Base-by-base conservation (phyloP, 2,113 vertebrate genomes). In the Catharus bicknelli region DNA sequence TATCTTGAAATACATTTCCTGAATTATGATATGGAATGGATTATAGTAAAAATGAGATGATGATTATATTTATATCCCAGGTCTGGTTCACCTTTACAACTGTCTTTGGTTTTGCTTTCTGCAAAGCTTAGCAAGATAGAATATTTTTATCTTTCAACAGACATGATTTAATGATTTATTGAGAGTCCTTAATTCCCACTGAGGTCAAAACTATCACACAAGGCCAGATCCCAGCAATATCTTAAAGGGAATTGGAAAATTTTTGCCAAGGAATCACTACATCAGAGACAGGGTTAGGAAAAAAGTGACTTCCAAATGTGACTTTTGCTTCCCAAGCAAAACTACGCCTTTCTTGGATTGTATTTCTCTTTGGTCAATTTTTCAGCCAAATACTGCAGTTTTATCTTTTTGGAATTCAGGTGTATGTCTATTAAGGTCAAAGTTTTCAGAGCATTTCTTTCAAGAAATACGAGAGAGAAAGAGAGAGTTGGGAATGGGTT, bases 1-100 rank as follows among this genome's bases (percentile, higher is more conserved):
- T 94, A 92, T 51, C 69, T 89, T 78, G 43, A 94, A 84, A 95
- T 42, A 61, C 5, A 23, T 84, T 90, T 81, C 85, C 77, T 92
- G 77, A 89, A 90, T 86, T 72, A 51, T 43, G 80, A 78, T 81
- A 89, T 92, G 73, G 36, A 81, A 20, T 19, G 38, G 77, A 84
- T 92, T 89, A 75, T 36, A 29, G 9, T 81, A 58, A 84, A 84
- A 89, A 50, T 69, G 4, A 7, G 29, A 76, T 79, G 30, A 70
- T 57, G 18, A 68, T 3, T 84, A 90, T 21, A 78, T 38, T 76
- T 66, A 67, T 30, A 8, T 42, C 18, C 10, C 18, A 70, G 10
- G 22, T 57, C 66, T n/a, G 10, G 63, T 59, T 68, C 29, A 63
- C 36, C n/a, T 89, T 81, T 59, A 73, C 78, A 86, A 77, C 16